These are phyloP conservation scores for Philantomba maxwellii DNA, from an alignment of 2,113 vertebrate species.

Conservation along the genomic window DNA sequence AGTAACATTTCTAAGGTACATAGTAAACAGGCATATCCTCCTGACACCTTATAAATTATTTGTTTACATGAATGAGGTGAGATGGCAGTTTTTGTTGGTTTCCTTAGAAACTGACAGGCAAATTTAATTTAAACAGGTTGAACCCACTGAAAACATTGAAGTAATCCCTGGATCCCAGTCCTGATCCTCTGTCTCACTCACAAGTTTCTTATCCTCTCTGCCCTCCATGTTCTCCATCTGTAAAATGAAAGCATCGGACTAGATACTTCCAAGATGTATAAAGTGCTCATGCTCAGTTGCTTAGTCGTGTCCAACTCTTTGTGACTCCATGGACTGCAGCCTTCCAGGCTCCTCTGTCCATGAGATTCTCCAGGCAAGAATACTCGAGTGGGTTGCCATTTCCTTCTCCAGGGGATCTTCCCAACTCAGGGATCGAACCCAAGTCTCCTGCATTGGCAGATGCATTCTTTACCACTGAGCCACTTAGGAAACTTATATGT, in stretches of 20 bases:
- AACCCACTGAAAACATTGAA: background rate
- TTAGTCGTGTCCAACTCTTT: background rate
- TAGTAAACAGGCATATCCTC: background rate
- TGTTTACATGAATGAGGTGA: background rate
- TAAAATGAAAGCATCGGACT: background rate
- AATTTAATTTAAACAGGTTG: background rate
- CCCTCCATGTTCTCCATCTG: background rate
- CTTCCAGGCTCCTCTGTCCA: background rate
- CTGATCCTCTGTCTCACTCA: background rate
- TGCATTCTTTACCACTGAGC: background rate
- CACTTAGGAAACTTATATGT: background rate
- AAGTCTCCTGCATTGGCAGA: background rate
- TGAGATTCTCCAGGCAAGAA: background rate
- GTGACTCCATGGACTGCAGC: background rate
- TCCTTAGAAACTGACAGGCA: background rate
- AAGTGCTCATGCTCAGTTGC: background rate
- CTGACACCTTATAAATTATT: too few species aligned
- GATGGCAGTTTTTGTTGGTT: background rate
- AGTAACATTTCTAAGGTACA: background rate
- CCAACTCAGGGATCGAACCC: accelerated
- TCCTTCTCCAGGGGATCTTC: background rate
- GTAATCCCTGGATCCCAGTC: background rate
- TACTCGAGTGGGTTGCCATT: background rate
- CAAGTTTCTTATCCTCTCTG: background rate
- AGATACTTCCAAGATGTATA: background rate